A percentile compares a stretch with the other conserved stretches of the same genome.
Conservation (phyloP, 30 jellyfish, hydroid and myxozoan genomes). For the Cassiopea xamachana region DNA sequence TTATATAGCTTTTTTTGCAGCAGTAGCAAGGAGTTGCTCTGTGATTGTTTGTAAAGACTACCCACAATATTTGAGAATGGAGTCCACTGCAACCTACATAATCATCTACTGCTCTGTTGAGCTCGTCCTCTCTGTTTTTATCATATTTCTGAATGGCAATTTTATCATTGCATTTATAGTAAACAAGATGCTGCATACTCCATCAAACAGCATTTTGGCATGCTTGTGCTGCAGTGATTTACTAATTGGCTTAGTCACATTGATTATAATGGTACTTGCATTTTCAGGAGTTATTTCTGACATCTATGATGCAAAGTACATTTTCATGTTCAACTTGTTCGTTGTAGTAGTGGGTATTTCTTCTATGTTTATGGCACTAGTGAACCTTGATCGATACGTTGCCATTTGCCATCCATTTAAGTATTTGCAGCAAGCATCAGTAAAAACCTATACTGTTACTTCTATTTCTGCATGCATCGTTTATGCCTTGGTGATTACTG, state of each 20-base stretch:
- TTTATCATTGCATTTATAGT: not conserved
- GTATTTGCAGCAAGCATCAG: slow-evolving; percentile 12
- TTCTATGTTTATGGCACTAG: not conserved
- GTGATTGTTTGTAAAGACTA: not conserved
- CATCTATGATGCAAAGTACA: not conserved
- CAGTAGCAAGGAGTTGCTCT: no score
- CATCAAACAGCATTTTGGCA: slow-evolving; percentile 21
- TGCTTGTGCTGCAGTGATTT: slow-evolving; percentile 40
- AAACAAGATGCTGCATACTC: slow-evolving; percentile 16
- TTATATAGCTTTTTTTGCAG: no score
- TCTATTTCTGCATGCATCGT: not conserved
- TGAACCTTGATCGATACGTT: slow-evolving; percentile 16
- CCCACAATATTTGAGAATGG: not conserved
- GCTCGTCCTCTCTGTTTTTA: not conserved
- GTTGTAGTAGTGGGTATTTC: slow-evolving; percentile 6
- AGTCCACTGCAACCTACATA: not conserved
- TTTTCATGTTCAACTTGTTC: not conserved
- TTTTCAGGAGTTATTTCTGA: not conserved
- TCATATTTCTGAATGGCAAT: not conserved
- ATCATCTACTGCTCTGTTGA: not conserved
- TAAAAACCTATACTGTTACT: not conserved
- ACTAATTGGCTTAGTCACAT: slow-evolving; percentile 3
- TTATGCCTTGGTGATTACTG: not conserved
- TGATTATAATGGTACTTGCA: not conserved
- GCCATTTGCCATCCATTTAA: slow-evolving; percentile 11